A percentile compares a stretch with the other conserved stretches of the same genome.
Evolutionary conservation across 2,113 vertebrate species (phyloP).

Genomic region (Gambusia holbrooki): DNA sequence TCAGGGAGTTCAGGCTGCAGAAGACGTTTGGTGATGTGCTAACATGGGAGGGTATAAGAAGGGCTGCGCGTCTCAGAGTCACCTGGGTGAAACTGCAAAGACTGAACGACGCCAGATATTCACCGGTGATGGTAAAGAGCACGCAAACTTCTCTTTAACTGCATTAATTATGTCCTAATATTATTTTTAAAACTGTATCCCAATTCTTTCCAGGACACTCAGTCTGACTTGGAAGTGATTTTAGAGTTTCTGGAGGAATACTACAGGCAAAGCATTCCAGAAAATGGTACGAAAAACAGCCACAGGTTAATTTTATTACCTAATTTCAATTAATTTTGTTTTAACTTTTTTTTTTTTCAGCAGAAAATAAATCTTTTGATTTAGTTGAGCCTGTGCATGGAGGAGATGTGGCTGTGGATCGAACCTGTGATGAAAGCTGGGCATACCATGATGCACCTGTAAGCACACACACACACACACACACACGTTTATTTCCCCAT

Average conservation of each 20-base stretch:
- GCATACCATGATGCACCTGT: constrained; percentile 40
- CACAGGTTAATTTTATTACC: not conserved
- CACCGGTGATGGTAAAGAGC: constrained; percentile 61
- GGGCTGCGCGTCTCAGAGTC: constrained; percentile 33
- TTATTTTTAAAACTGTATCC: constrained; percentile 1
- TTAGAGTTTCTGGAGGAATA: constrained; percentile 82
- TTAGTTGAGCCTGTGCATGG: constrained; percentile 8
- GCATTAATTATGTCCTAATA: not conserved
- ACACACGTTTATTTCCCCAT: not conserved
- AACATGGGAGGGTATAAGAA: constrained; percentile 66
- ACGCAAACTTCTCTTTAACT: not conserved
- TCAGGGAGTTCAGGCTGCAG: constrained; percentile 38
- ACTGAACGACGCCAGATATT: constrained; percentile 14
- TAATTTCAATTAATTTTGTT: not conserved
- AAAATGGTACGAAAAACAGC: constrained; percentile 40
- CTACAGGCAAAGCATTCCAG: constrained; percentile 67
- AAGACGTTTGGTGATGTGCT: constrained; percentile 47
- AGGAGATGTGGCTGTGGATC: not conserved
- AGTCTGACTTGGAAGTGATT: constrained; percentile 82
- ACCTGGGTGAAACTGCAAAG: constrained; percentile 42
- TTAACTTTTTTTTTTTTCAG: constrained; percentile 10
- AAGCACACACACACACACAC: not conserved
- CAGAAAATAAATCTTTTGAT: constrained; percentile 16
- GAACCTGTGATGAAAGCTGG: constrained; percentile 28
- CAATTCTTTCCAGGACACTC: constrained; percentile 64